Base-by-base conservation (phyloP, 2,113 vertebrate genomes). In the Tetrax tetrax region DNA sequence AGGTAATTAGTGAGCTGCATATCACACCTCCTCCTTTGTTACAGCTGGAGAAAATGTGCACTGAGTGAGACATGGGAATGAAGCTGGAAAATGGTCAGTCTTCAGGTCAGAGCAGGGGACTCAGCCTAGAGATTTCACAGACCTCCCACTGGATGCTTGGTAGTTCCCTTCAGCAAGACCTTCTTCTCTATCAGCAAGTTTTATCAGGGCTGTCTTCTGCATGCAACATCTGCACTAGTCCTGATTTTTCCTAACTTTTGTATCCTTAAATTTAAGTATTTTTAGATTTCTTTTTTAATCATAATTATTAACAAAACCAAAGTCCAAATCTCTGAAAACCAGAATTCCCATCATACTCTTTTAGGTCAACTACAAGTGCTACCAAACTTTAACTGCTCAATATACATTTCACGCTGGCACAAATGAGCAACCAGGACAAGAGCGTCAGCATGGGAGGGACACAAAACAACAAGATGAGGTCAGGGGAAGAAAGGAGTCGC, bases 31-130 rank as follows among this genome's bases (percentile, higher is more conserved):
- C 41, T 56, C 43, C 63, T 60, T 33, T 54, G 4, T 48, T 80
- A 29, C 5, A 72, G 0, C 0, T 51, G 33, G 14, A 17, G 16
- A 83, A 31, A 14, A 7, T 16, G 3, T 53, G 22, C 18, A 37
- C 3, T 37, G 68, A 63, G 50, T 23, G 57, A 83, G 47, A 41
- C 4, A 5, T 8, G 43, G 72, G 41, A 37, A 64, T 50, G 65
- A 64, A 57, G 38, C 53, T 59, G 48, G 20, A n/a, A 74, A 87
- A 41, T 9, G 7, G 25, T 29, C 68, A 48, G 24, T 54, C 31
- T 71, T 51, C 57, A 18, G 29, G 24, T 29, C 47, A 71, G 38
- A 79, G 53, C 15, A 64, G 56, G 47, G 57, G 22, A 50, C 50
- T 60, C 76, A 77, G 63, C 50, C 24, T 69, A 60, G 24, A 87